Evolutionary conservation across 2,888 invertebrate species (phyloP).

Genomic region (Smittia sp.): DNA sequence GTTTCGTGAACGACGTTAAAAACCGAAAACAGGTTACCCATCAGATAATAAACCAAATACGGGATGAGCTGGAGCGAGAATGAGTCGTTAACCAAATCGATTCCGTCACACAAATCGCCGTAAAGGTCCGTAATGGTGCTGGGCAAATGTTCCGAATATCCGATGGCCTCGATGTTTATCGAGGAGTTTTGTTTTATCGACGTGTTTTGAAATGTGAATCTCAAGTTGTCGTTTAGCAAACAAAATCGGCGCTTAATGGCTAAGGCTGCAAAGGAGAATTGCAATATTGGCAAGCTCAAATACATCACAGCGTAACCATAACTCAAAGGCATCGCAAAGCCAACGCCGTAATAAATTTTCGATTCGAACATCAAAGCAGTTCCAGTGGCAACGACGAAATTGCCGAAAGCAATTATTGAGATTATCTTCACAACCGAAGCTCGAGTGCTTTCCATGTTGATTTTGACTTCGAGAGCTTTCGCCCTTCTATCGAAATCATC

Average conservation of each 20-base stretch:
- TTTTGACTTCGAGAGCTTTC: conserved; percentile 7
- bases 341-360: neutral
- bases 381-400: neutral
- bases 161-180: neutral
- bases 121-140: neutral
- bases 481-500: neutral
- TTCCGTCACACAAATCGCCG: conserved; percentile 14
- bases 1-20: neutral
- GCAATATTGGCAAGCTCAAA: neutral
- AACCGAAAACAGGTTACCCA: neutral
- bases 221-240: conserved; percentile 11
- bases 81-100: conserved; percentile 11
- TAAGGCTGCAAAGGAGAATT: neutral
- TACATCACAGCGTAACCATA: neutral
- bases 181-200: neutral
- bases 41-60: neutral
- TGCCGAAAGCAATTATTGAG: neutral
- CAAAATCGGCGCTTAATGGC: neutral
- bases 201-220: neutral
- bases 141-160: neutral
- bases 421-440: neutral
- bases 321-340: neutral
- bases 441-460: neutral
- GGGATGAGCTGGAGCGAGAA: conserved; percentile 7
- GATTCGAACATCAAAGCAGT: neutral